Conservation (phyloP, 2,797 vertebrate genomes). For the Clarias laeviceps region DNA sequence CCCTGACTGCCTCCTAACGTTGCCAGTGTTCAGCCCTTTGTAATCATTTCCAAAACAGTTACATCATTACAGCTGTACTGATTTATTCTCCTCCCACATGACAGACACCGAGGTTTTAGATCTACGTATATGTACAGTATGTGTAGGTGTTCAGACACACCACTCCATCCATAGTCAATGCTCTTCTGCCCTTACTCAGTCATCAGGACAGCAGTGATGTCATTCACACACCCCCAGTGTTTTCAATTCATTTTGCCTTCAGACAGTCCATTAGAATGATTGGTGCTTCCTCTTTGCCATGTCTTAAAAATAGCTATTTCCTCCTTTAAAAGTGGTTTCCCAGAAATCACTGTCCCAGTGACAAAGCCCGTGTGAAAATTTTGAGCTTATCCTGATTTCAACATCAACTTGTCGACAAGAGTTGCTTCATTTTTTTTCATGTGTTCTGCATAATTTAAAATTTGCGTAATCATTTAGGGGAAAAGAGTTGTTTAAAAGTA, state of each 20-base stretch:
- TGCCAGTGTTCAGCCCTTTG: not conserved
- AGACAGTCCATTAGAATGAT: conserved; percentile 16
- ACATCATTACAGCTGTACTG: not conserved
- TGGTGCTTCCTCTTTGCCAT: conserved; percentile 8
- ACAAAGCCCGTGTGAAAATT: not conserved
- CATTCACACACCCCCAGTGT: conserved; percentile 8
- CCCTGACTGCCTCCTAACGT: not conserved
- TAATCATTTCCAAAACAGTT: conserved; percentile 24
- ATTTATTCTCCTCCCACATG: conserved; percentile 12
- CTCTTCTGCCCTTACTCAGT: conserved; percentile 27
- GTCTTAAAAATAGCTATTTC: conserved; percentile 17
- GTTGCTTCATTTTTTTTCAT: conserved; percentile 8
- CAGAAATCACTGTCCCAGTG: not conserved
- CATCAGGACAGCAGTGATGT: not conserved
- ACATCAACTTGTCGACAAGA: not conserved
- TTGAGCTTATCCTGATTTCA: conserved; percentile 7
- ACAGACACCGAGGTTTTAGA: conserved; percentile 15
- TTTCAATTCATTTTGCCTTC: conserved; percentile 4
- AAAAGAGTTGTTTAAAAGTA: conserved; percentile 10
- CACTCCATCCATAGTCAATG: not conserved
- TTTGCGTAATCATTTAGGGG: not conserved
- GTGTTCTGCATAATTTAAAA: not conserved
- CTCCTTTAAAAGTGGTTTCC: conserved; percentile 9
- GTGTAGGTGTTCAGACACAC: conserved; percentile 1
- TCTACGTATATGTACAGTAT: conserved; percentile 16